Percentiles rank a stretch among this genome's conserved stretches.
Evolutionary conservation across 2,888 invertebrate species (phyloP).

Genomic region (Brassicogethes aeneus): DNA sequence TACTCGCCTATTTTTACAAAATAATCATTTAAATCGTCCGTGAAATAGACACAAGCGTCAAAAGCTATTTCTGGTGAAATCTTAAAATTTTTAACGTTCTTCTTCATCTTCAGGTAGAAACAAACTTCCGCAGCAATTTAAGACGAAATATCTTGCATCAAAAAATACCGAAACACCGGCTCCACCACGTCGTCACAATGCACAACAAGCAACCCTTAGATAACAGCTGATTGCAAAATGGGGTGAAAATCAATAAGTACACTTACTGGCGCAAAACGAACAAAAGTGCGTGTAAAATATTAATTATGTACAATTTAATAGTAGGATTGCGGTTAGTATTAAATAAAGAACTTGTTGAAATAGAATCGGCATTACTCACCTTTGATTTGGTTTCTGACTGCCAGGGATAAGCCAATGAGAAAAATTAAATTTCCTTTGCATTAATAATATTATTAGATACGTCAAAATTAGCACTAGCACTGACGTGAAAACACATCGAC

Average conservation of each 20-base stretch:
- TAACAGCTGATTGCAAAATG: slow-evolving; percentile 8
- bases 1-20: slow-evolving; percentile 44
- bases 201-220: slow-evolving; percentile 1
- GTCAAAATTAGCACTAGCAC: no score
- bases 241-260: slow-evolving; percentile 8
- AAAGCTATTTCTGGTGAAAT: slow-evolving; percentile 50
- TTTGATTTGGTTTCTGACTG: no score
- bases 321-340: slow-evolving; percentile 15
- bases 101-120: slow-evolving; percentile 18
- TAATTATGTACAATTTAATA: slow-evolving; percentile 8
- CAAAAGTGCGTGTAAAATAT: background rate
- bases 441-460: no score
- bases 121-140: no score
- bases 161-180: background rate
- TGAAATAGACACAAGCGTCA: slow-evolving; percentile 63
- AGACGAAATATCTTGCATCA: no score
- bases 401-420: no score
- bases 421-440: no score
- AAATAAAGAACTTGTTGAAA: slow-evolving; percentile 16
- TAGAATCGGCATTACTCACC: slow-evolving; percentile 5
- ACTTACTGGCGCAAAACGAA: background rate
- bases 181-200: background rate
- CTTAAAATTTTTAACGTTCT: slow-evolving; percentile 16
- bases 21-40: slow-evolving; percentile 55
- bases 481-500: no score